A percentile compares a stretch with the other conserved stretches of the same genome.
These are phyloP conservation scores for Troilus luridus DNA, from an alignment of 2,888 invertebrate species.

Conservation along the genomic window DNA sequence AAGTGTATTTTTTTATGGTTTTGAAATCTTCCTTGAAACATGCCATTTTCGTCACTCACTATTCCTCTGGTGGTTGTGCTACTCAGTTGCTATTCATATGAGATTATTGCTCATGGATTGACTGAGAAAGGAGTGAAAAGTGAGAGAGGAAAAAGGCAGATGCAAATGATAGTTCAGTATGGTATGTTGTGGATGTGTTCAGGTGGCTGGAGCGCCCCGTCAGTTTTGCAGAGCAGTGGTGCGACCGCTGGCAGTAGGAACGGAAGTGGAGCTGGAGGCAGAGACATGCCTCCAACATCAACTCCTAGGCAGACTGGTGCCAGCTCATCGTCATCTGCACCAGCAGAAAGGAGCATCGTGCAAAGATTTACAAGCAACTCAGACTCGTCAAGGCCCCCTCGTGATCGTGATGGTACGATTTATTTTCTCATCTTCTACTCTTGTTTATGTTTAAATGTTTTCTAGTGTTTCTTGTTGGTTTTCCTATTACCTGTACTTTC, in stretches of 20 bases:
- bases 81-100: conserved; percentile 1
- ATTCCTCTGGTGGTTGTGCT: conserved; percentile 39
- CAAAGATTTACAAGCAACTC: conserved; percentile 67
- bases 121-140: conserved; percentile 19
- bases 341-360: conserved; percentile 67
- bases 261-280: conserved; percentile 41
- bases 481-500: conserved; percentile 6
- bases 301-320: conserved; percentile 47
- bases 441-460: conserved; percentile 55
- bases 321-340: conserved; percentile 59
- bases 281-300: conserved; percentile 30
- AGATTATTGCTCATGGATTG: background rate
- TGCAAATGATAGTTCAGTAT: background rate
- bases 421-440: conserved; percentile 2
- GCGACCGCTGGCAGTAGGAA: conserved; percentile 49
- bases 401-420: conserved; percentile 68
- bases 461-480: conserved; percentile 25
- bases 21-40: conserved; percentile 4
- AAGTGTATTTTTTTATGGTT: conserved; percentile 5
- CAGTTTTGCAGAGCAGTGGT: conserved; percentile 50
- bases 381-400: conserved; percentile 69
- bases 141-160: conserved; percentile 52
- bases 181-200: conserved; percentile 24
- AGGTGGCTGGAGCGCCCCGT: conserved; percentile 15
- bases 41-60: conserved; percentile 52